phyloP scores from a whole-genome alignment of 2,797 vertebrate genomes.

The Tachyglossus aculeatus region DNA sequence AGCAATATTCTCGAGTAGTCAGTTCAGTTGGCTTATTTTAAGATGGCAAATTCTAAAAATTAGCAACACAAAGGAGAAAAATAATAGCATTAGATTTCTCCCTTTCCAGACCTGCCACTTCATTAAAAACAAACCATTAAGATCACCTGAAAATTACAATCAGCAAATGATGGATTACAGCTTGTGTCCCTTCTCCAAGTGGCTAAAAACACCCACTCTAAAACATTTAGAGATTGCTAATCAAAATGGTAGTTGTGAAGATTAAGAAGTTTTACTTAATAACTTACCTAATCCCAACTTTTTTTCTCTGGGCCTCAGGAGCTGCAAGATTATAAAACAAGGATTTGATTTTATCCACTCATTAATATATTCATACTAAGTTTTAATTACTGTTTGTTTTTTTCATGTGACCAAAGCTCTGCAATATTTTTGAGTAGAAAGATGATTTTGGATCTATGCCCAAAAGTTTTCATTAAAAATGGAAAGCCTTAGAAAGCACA shows the following conservation, averaged over 20 bases:
- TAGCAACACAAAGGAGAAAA: not conserved
- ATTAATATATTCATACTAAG: not conserved
- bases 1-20: too few species aligned
- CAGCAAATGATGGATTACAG: not conserved
- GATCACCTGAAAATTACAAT: not conserved
- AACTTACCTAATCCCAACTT: constrained; percentile 93
- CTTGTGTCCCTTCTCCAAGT: not conserved
- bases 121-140: not conserved
- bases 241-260: not conserved
- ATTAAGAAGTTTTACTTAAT: not conserved
- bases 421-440: too few species aligned
- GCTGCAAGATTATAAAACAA: constrained; percentile 71
- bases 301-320: constrained; percentile 87
- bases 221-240: not conserved
- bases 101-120: not conserved
- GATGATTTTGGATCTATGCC: too few species aligned
- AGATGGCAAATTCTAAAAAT: not conserved
- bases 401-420: too few species aligned
- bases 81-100: not conserved
- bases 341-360: not conserved
- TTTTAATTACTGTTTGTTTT: not conserved
- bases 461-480: too few species aligned
- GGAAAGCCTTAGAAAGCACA: too few species aligned
- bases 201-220: not conserved
- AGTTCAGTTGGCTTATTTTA: not conserved